Percentiles rank a stretch among this genome's conserved stretches.
Conservation (phyloP, 2,113 vertebrate species). For the Nerophis lumbriciformis region DNA sequence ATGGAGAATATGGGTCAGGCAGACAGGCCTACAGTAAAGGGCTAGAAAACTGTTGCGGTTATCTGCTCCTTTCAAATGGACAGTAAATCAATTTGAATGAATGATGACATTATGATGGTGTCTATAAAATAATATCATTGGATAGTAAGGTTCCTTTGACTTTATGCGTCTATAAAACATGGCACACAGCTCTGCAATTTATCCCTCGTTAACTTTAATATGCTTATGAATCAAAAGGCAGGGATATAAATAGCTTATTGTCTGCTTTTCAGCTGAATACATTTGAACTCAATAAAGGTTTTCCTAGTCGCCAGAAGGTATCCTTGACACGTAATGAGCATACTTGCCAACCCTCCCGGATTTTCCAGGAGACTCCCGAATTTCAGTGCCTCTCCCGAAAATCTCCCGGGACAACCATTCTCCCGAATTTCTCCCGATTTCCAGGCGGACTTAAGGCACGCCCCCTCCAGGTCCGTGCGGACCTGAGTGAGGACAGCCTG, state of each 20-base stretch:
- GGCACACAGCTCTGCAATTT: neutral
- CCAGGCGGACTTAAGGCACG: too few relatives aligned
- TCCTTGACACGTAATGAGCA: slow-evolving; percentile 18
- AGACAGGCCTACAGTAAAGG: neutral
- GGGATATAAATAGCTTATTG: neutral
- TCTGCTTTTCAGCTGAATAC: neutral
- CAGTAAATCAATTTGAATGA: neutral
- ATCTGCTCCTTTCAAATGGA: neutral
- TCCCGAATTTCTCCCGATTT: too few relatives aligned
- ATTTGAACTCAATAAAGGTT: too few relatives aligned
- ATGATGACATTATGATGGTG: neutral
- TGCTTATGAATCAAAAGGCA: neutral
- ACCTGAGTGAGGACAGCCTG: too few relatives aligned
- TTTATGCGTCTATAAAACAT: neutral
- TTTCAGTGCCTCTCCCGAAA: too few relatives aligned
- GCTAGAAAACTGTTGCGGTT: too few relatives aligned
- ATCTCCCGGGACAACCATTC: too few relatives aligned
- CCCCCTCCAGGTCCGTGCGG: too few relatives aligned
- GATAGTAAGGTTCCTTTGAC: neutral
- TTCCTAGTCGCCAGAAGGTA: neutral
- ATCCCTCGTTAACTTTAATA: neutral
- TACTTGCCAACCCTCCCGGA: too few relatives aligned
- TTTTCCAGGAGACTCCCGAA: too few relatives aligned
- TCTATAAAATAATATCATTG: neutral
- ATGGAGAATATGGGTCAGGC: neutral